These are phyloP conservation scores for Xylocopa sonorina DNA, from an alignment of 1,140 invertebrate species.

Conservation along the genomic window DNA sequence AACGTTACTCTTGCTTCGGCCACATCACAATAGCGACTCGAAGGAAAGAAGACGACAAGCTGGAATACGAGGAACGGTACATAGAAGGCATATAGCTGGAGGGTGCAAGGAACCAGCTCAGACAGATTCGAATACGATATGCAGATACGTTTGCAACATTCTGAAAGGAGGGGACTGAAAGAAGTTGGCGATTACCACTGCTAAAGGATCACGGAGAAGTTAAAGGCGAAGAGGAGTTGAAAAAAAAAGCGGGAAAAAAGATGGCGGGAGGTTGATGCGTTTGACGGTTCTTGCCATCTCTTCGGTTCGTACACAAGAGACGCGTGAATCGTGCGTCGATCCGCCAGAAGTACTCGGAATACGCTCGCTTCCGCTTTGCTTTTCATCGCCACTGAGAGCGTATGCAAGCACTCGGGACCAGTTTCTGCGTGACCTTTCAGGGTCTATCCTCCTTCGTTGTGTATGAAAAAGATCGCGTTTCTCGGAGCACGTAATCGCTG, in stretches of 20 bases:
- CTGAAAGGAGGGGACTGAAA: slow-evolving; percentile 51
- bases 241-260: no score
- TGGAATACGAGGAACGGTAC: not conserved
- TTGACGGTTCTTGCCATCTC: not conserved
- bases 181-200: slow-evolving; percentile 37
- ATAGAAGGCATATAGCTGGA: not conserved
- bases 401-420: no score
- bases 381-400: slow-evolving; percentile 4
- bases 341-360: slow-evolving; percentile 1
- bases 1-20: not conserved
- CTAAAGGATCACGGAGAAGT: slow-evolving; percentile 4
- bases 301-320: not conserved
- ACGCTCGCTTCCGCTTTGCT: not conserved
- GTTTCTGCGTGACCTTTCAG: slow-evolving; percentile 26
- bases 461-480: slow-evolving; percentile 27
- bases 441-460: not conserved
- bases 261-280: slow-evolving; percentile 1
- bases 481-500: slow-evolving; percentile 11
- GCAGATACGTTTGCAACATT: slow-evolving; percentile 58
- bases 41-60: not conserved
- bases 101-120: slow-evolving; percentile 16
- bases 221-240: slow-evolving; percentile 1
- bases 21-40: not conserved
- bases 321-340: slow-evolving; percentile 45
- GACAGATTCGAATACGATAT: slow-evolving; percentile 73